Base-by-base conservation (phyloP, 2,113 vertebrate genomes). In the Heloderma charlesbogerti region DNA sequence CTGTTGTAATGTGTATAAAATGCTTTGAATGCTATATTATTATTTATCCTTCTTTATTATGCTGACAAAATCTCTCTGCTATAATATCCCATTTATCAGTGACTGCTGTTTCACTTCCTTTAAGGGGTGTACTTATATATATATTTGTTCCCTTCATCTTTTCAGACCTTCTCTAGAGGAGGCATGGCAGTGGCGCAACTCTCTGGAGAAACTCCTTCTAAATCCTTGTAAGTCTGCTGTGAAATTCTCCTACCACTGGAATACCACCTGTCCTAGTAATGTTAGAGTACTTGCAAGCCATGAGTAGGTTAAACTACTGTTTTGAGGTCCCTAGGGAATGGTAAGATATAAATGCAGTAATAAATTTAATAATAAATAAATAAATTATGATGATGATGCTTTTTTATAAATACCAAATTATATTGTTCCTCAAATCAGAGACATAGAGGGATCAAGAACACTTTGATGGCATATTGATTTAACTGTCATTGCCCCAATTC, bases 181-280 rank as follows among this genome's bases (percentile, higher is more conserved):
- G 90, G 98, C 97, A 84, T 93, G 98, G 92, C 98, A 98, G 91
- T 99, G 99, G 99, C 98, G 97, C 0, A 98, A 99, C 72, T 98
- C 98, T 96, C 97, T 99, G 97, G 99, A 99, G 93, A 98, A 97
- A 77, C 97, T 99, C 85, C 96, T 99, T 95, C 98, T 97, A 96
- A 99, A 98, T 96, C 97, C 94, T 94, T 99, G 99, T 99, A 96
- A 98, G 99, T 98, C 37, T 43, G 15, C 4, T 63, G 12, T 18
- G 45, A 34, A 22, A 2, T 12, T 63, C 34, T n/a, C n/a, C 4
- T 12, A 8, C 25, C 78, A 79, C 27, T 54, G 51, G 48, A 74
- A n/a, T 22, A 77, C 1, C 29, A 78, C 1, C 18, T n/a, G 3
- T 63, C 29, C 66, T 16, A 7, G 40, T 54, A 82, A 40, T 71